These are phyloP conservation scores for Cyanistes caeruleus DNA, from an alignment of 2,113 vertebrate genomes.

Conservation along the genomic window DNA sequence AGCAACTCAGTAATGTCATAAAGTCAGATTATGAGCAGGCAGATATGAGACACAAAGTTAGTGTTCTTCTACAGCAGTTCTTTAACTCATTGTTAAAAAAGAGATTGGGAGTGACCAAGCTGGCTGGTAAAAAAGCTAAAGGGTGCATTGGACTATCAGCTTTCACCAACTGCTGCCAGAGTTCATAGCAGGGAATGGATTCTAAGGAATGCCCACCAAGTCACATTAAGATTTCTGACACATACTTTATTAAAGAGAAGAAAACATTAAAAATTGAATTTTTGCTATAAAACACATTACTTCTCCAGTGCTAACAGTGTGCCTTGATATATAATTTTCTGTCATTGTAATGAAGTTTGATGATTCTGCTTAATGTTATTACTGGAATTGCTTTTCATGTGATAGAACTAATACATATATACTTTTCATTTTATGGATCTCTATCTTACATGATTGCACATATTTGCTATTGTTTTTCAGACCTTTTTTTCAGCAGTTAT, in stretches of 20 bases:
- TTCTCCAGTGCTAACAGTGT: neutral
- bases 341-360: neutral
- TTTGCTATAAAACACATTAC: neutral
- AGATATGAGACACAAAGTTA: neutral
- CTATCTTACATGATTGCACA: neutral
- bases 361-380: slow-evolving; percentile 15
- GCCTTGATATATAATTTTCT: neutral
- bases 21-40: neutral
- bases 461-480: slow-evolving; percentile 21
- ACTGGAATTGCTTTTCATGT: neutral
- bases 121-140: neutral
- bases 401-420: neutral
- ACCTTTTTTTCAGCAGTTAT: neutral
- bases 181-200: neutral
- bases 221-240: neutral
- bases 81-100: neutral
- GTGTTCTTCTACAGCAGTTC: neutral
- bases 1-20: neutral
- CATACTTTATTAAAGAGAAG: neutral
- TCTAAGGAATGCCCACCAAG: neutral
- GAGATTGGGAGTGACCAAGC: neutral
- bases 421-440: slow-evolving; percentile 11
- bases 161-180: neutral
- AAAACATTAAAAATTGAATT: neutral
- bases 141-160: neutral